Conservation (phyloP, 2,888 invertebrate genomes). For the Sphaeridia pumilis region DNA sequence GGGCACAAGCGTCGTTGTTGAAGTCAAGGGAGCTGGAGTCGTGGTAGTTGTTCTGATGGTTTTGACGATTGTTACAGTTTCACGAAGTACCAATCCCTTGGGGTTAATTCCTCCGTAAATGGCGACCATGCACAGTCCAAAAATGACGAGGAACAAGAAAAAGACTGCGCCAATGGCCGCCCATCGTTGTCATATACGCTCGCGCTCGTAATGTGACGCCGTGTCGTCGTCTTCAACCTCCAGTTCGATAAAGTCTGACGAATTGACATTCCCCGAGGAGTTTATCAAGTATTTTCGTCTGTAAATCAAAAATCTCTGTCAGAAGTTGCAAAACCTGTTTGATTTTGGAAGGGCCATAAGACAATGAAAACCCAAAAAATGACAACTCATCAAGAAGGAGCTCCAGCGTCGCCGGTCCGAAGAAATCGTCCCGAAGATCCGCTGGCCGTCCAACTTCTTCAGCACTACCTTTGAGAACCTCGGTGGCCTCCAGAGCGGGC, state of each 20-base stretch:
- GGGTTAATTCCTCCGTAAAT: constrained; percentile 48
- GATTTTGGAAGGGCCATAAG: too few relatives aligned
- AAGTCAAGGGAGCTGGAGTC: constrained; percentile 17
- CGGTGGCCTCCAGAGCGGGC: too few relatives aligned
- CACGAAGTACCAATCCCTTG: constrained; percentile 44
- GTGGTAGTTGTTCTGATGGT: constrained; percentile 25
- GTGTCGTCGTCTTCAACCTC: constrained; percentile 7
- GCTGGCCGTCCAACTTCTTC: too few relatives aligned
- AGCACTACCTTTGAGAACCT: too few relatives aligned
- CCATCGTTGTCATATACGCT: constrained; percentile 48
- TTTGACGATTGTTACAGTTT: constrained; percentile 37
- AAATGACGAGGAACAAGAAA: constrained; percentile 47
- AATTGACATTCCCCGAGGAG: constrained; percentile 20
- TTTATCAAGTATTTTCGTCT: constrained; percentile 26
- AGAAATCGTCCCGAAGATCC: too few relatives aligned
- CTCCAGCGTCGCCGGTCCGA: neutral
- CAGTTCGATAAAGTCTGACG: constrained; percentile 19
- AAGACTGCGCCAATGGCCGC: constrained; percentile 48
- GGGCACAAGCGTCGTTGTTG: neutral
- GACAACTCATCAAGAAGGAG: neutral
- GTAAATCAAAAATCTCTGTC: constrained; percentile 2
- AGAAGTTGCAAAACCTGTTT: too few relatives aligned
- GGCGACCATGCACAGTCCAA: constrained; percentile 46
- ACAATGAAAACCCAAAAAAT: neutral
- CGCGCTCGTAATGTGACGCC: constrained; percentile 35